Evolutionary conservation across 2,888 invertebrate species (phyloP).

Genomic region (Auanema sp.): DNA sequence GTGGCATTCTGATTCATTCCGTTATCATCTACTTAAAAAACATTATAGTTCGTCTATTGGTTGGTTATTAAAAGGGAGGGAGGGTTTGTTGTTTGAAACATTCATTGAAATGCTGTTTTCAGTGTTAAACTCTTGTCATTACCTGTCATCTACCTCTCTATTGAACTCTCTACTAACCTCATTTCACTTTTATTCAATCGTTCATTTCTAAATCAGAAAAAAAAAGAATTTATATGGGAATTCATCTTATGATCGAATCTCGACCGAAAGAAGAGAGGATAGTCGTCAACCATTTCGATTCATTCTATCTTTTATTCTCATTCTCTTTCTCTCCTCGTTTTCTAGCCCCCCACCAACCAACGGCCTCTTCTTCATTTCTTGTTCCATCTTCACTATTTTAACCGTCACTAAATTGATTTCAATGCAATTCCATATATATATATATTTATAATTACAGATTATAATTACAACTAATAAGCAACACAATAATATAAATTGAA

Average conservation of each 20-base stretch:
- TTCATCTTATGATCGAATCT: neutral
- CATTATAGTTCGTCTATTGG: too few relatives aligned
- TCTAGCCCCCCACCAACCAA: neutral
- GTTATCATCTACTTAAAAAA: too few relatives aligned
- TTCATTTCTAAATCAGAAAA: too few relatives aligned
- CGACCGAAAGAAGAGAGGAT: neutral
- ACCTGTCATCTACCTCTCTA: neutral
- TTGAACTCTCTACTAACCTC: slow-evolving; percentile 7
- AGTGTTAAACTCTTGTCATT: slow-evolving; percentile 11
- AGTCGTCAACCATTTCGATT: slow-evolving; percentile 9
- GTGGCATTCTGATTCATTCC: too few relatives aligned
- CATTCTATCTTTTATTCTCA: slow-evolving; percentile 4
- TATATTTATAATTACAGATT: too few relatives aligned
- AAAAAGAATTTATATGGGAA: neutral
- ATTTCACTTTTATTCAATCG: neutral
- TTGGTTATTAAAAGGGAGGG: too few relatives aligned
- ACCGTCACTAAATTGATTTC: slow-evolving; percentile 2
- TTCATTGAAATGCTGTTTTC: slow-evolving; percentile 15
- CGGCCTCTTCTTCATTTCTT: too few relatives aligned
- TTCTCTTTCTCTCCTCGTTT: slow-evolving; percentile 2
- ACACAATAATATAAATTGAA: too few relatives aligned
- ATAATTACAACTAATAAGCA: too few relatives aligned
- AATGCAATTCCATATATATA: neutral
- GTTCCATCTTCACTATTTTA: neutral
- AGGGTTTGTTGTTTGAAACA: neutral